Evolutionary conservation across 2,888 invertebrate species (phyloP).

Genomic region (Microplitis manilae): DNA sequence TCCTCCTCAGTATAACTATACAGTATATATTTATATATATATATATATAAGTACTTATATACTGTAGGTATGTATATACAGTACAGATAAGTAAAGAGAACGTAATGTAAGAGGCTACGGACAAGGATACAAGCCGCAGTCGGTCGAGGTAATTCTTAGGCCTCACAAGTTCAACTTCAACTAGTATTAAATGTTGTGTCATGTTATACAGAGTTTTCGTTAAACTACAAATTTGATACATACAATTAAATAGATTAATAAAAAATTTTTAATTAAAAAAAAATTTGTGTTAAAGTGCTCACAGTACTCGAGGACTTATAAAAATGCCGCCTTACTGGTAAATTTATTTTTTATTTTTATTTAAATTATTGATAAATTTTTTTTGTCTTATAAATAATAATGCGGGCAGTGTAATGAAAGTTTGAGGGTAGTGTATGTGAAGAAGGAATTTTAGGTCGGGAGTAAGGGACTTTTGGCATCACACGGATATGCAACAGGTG

Average conservation of each 20-base stretch:
- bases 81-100: slow-evolving; percentile 59
- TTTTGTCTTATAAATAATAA: neutral
- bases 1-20: neutral
- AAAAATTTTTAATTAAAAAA: neutral
- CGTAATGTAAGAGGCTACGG: slow-evolving; percentile 56
- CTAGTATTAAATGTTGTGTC: neutral
- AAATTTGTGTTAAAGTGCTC: neutral
- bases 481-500: slow-evolving; percentile 48
- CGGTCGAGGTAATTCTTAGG: slow-evolving; percentile 65
- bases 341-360: slow-evolving; percentile 33
- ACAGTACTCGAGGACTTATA: slow-evolving; percentile 28
- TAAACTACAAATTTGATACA: neutral
- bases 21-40: neutral
- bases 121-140: slow-evolving; percentile 49
- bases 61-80: slow-evolving; percentile 22
- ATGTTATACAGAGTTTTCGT: neutral
- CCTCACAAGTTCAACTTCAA: slow-evolving; percentile 50
- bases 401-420: too few species aligned
- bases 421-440: too few species aligned
- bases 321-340: slow-evolving; percentile 54
- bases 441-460: neutral
- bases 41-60: neutral
- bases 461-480: neutral
- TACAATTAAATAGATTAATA: neutral
- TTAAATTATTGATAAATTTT: neutral